Conservation (phyloP, 2,797 vertebrate species). For the Anabacerthia variegaticeps region DNA sequence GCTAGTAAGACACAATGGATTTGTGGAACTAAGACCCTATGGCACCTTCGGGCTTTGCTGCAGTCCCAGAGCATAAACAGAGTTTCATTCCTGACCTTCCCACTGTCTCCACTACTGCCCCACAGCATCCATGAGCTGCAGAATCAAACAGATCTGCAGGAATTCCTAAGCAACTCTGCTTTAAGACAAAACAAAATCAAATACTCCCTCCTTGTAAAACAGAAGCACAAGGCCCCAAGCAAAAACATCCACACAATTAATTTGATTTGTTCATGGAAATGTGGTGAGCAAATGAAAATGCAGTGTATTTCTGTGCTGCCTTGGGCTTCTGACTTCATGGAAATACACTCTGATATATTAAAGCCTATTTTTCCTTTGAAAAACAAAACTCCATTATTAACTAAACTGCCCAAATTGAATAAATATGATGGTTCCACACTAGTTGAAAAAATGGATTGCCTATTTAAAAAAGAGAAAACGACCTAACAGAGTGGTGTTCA, state of each 20-base stretch:
- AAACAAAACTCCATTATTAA: not conserved
- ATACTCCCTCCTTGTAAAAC: not conserved
- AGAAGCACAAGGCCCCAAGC: slow-evolving; percentile 5
- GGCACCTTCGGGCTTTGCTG: not conserved
- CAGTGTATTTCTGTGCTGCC: not conserved
- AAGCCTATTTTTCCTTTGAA: not conserved
- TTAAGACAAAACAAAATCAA: not conserved
- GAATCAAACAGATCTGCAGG: not conserved
- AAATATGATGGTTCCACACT: not conserved
- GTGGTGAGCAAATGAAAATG: not conserved
- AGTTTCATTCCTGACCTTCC: not conserved
- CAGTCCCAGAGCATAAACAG: not conserved
- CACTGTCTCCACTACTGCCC: not conserved
- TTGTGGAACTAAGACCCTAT: not conserved
- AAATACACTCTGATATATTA: not conserved
- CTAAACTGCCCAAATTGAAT: not conserved
- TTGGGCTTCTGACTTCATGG: not conserved
- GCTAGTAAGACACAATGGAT: not conserved
- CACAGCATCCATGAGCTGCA: not conserved
- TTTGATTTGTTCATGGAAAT: not conserved
- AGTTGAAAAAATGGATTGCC: not conserved
- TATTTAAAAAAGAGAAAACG: not conserved
- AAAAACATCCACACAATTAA: not conserved
- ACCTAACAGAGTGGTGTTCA: not conserved
- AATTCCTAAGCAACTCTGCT: not conserved